Base-by-base conservation (phyloP, 2,797 vertebrate species). In the Tauraco hartlaubi region DNA sequence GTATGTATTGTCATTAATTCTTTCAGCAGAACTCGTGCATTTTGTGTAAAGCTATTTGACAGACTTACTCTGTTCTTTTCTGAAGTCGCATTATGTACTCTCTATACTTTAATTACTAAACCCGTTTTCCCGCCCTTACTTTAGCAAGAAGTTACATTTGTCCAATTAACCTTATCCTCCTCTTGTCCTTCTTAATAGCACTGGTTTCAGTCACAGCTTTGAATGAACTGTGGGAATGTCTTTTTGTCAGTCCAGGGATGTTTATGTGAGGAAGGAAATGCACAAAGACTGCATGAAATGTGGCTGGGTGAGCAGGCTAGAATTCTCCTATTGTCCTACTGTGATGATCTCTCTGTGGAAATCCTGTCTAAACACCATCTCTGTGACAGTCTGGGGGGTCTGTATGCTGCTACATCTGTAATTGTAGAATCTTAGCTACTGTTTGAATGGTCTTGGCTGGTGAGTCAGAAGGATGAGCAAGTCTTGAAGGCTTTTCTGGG, bases 151-250 rank as follows among this genome's bases (percentile, higher is more conserved):
- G 82, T 77, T 77, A 23, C 46, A 54, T 69, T 82, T 80, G 58
- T 80, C 69, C 79, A 58, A 48, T 91, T 95, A 91, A 93, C 55
- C 51, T 93, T 59, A 71, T 71, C 77, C 92, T 63, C 35, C 2
- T 58, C 21, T 5, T 78, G 43, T 86, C 43, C 46, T 33, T 80
- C 43, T 55, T 86, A 44, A 74, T 46, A 68, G 41, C 51, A 3
- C 0, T 81, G 37, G 44, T 67, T 94, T 94, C 63, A 15, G 43
- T 92, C 62, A 43, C 21, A 56, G 66, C n/a, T 76, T 39, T 44
- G 69, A 77, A 51, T 19, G 43, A 63, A 9, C 23, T 37, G 43
- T 2, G 26, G 46, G 51, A 37, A 37, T 82, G 46, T 62, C 54
- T 75, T 23, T 67, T 33, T 59, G 25, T 75, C 41, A 48, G 46